Conservation (phyloP, 2,113 vertebrate genomes). For the Calidris pugnax region DNA sequence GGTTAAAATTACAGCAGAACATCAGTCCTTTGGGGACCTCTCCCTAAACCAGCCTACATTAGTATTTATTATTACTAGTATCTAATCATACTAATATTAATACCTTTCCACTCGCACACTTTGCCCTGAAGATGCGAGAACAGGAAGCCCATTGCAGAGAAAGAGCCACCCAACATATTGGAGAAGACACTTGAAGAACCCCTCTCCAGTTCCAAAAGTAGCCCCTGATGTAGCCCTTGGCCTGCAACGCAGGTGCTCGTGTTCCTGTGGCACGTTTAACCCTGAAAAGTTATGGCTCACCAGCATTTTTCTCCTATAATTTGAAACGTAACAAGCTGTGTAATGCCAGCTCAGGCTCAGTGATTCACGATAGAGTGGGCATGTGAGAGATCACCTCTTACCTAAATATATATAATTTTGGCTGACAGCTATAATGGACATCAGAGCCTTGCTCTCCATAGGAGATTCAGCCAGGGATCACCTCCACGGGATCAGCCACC, state of each 20-base stretch:
- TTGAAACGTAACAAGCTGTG: neutral
- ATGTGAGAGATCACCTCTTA: neutral
- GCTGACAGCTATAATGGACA: constrained; percentile 22
- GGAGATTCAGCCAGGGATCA: neutral
- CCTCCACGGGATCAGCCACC: neutral
- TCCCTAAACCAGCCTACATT: neutral
- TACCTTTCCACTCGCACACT: neutral
- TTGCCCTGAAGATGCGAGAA: neutral
- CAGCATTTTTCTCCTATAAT: neutral
- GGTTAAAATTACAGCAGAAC: neutral
- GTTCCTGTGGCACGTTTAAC: neutral
- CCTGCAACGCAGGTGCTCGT: neutral
- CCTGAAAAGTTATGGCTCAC: neutral
- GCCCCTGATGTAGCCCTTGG: neutral
- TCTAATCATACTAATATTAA: neutral
- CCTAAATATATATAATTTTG: constrained; percentile 4
- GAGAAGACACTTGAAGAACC: neutral
- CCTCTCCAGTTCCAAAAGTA: neutral
- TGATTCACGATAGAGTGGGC: neutral
- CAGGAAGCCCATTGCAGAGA: neutral
- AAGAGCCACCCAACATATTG: neutral
- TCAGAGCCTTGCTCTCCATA: neutral
- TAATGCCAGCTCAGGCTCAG: neutral
- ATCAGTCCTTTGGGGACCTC: neutral
- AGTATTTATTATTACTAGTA: neutral